These are phyloP conservation scores for Microtus pennsylvanicus DNA, from an alignment of 2,113 vertebrate genomes.

Conservation along the genomic window DNA sequence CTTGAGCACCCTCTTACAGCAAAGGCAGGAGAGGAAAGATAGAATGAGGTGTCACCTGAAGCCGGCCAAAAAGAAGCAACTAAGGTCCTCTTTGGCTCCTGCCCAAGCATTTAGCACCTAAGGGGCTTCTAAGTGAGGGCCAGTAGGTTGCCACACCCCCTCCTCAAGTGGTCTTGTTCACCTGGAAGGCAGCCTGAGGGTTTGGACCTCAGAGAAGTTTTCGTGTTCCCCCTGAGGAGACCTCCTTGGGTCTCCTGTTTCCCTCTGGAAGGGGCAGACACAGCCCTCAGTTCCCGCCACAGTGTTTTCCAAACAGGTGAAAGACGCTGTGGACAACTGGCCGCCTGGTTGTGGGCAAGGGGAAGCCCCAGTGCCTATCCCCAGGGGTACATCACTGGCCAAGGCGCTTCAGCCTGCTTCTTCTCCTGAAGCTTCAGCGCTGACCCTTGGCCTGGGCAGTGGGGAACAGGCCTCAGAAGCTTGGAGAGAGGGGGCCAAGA, in stretches of 20 bases:
- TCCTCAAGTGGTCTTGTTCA: neutral
- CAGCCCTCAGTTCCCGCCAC: neutral
- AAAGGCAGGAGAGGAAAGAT: neutral
- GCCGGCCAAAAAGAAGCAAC: neutral
- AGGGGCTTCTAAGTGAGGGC: neutral
- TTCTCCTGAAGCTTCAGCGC: conserved; percentile 34
- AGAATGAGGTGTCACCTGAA: neutral
- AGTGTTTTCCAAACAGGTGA: conserved; percentile 67
- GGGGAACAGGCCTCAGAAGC: conserved; percentile 62
- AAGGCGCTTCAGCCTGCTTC: conserved; percentile 11
- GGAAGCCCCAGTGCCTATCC: conserved; percentile 59
- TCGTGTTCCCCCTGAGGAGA: neutral
- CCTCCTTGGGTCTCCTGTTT: neutral
- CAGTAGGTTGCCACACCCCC: neutral
- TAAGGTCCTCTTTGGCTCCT: neutral
- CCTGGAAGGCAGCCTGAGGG: neutral
- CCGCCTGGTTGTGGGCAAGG: conserved; percentile 62
- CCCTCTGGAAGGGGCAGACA: neutral
- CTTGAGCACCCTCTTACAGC: neutral
- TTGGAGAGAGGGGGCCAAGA: conserved; percentile 48
- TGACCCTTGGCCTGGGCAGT: conserved; percentile 72
- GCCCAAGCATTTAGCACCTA: neutral
- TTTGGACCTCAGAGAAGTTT: neutral
- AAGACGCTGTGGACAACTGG: conserved; percentile 41
- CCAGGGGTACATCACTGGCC: neutral